These are phyloP conservation scores for Amazona guildingii DNA, from an alignment of 2,113 vertebrate genomes.

Conservation along the genomic window DNA sequence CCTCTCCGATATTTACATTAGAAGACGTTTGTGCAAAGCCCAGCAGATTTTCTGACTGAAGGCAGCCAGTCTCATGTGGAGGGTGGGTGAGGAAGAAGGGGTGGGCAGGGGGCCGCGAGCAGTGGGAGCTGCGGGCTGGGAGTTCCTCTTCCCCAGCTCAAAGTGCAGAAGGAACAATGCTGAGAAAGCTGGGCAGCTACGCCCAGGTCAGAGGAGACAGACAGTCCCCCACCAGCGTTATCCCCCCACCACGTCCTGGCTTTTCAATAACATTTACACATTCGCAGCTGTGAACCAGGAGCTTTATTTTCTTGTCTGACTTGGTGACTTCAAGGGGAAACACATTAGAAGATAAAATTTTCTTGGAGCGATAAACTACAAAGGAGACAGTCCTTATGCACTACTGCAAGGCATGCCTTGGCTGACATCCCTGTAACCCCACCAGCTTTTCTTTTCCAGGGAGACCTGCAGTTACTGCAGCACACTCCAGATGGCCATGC, in stretches of 20 bases:
- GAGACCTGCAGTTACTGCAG: neutral
- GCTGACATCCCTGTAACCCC: neutral
- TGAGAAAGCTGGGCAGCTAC: conserved; percentile 57
- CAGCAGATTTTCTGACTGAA: conserved; percentile 56
- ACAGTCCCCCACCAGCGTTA: neutral
- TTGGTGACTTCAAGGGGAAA: conserved; percentile 1
- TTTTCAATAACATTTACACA: neutral
- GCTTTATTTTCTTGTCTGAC: neutral
- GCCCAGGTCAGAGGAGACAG: conserved; percentile 45
- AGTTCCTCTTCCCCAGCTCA: conserved; percentile 61
- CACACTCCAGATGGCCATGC: rapidly evolving
- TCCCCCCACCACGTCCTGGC: neutral
- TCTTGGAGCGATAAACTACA: neutral
- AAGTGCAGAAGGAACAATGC: conserved; percentile 65
- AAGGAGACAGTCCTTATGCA: neutral
- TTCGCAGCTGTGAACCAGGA: neutral
- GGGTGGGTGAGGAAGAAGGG: conserved; percentile 62
- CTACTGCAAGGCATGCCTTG: neutral
- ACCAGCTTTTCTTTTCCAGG: neutral
- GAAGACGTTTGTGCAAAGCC: conserved; percentile 52
- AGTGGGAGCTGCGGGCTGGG: neutral
- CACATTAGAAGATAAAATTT: neutral
- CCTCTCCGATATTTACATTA: conserved; percentile 44
- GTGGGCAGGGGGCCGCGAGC: neutral
- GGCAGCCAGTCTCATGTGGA: neutral